A percentile compares a stretch with the other conserved stretches of the same genome.
Conservation (phyloP, 2,888 invertebrate genomes). For the Eilema sororculum region DNA sequence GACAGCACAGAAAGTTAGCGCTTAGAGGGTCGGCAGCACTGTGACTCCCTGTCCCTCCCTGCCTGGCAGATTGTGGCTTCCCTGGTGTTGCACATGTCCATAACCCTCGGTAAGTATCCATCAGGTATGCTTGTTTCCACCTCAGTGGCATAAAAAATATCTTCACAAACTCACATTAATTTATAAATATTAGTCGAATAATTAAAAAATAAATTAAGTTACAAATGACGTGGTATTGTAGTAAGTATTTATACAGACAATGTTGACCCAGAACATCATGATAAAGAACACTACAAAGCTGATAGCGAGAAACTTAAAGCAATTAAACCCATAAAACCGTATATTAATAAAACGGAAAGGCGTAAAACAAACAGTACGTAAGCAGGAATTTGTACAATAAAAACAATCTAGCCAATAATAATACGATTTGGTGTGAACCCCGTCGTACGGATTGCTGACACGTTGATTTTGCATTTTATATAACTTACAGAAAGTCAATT, state of each 20-base stretch:
- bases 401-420: conserved; percentile 55
- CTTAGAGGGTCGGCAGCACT: no score
- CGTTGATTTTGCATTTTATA: conserved; percentile 55
- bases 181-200: background rate
- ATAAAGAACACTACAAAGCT: conserved; percentile 27
- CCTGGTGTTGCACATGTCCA: no score
- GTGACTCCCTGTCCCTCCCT: no score
- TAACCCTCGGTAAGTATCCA: no score
- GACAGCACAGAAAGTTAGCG: no score
- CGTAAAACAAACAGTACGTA: conserved; percentile 46
- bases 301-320: conserved; percentile 47
- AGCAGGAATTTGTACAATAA: conserved; percentile 56
- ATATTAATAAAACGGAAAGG: conserved; percentile 47
- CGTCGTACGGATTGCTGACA: conserved; percentile 53
- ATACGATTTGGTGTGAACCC: conserved; percentile 50
- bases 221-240: no score
- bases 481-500: conserved; percentile 26
- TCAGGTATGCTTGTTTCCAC: no score
- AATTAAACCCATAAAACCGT: conserved; percentile 47
- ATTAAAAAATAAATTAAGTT: background rate
- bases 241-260: background rate
- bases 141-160: no score
- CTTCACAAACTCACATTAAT: no score
- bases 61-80: no score
- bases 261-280: background rate